phyloP scores from a whole-genome alignment of 2,888 invertebrate genomes.

The Drosophila maculinotata region DNA sequence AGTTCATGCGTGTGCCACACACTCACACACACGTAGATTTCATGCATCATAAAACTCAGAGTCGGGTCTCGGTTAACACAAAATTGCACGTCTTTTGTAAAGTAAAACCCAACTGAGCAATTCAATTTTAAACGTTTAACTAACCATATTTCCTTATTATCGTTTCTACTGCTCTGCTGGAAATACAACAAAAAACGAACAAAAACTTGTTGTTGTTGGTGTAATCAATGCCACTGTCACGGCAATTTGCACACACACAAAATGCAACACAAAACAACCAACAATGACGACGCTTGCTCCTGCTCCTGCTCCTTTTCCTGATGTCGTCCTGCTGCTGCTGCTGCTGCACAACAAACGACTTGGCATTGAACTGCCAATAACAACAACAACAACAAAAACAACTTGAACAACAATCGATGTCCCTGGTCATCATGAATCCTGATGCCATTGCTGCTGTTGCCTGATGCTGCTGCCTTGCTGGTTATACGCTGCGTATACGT shows the following conservation, averaged over 20 bases:
- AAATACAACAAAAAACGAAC: slow-evolving; percentile 24
- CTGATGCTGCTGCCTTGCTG: slow-evolving; percentile 10
- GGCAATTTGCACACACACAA: slow-evolving; percentile 81
- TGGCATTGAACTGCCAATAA: slow-evolving; percentile 78
- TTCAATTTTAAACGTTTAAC: slow-evolving; percentile 75
- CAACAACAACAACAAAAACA: slow-evolving; percentile 59
- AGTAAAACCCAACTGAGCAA: slow-evolving; percentile 51
- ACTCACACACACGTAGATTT: slow-evolving; percentile 1
- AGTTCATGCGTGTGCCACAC: not conserved
- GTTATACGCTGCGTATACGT: slow-evolving; percentile 47
- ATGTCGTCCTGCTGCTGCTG: not conserved
- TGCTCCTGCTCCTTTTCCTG: not conserved
- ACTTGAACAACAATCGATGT: slow-evolving; percentile 43
- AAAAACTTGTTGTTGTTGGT: slow-evolving; percentile 46
- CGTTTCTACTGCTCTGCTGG: slow-evolving; percentile 40
- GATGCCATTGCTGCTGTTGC: slow-evolving; percentile 40
- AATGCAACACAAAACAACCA: slow-evolving; percentile 70
- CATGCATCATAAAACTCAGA: slow-evolving; percentile 5
- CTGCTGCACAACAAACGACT: slow-evolving; percentile 61
- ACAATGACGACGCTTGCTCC: slow-evolving; percentile 18
- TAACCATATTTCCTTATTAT: slow-evolving; percentile 79
- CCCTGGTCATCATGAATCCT: slow-evolving; percentile 71
- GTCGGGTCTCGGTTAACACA: slow-evolving; percentile 1
- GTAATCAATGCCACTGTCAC: slow-evolving; percentile 80
- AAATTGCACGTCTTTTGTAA: slow-evolving; percentile 19